Conservation (phyloP, 2,888 invertebrate species). For the Synanthedon tipuliformis region DNA sequence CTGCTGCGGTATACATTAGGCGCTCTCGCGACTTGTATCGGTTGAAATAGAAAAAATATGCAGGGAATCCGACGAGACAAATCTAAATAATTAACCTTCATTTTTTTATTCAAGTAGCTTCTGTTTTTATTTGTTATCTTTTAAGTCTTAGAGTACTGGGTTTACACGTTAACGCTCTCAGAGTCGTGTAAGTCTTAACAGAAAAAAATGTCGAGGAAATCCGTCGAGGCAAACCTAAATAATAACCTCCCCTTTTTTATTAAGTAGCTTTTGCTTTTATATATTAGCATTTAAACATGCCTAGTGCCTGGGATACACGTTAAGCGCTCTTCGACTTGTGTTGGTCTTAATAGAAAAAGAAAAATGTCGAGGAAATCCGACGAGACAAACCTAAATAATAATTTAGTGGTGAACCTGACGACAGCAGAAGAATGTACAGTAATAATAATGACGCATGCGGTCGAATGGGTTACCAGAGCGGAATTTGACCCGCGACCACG, state of each 20-base stretch:
- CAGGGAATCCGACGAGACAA: not conserved
- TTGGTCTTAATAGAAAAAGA: too few species aligned
- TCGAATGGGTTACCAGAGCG: conserved; percentile 3
- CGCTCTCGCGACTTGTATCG: too few species aligned
- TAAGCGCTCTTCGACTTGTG: too few species aligned
- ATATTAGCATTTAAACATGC: too few species aligned
- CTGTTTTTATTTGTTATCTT: too few species aligned
- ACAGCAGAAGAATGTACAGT: not conserved
- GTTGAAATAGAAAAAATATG: not conserved
- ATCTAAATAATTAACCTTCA: not conserved
- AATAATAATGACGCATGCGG: conserved; percentile 2
- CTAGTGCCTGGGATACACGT: too few species aligned
- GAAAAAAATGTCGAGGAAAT: not conserved
- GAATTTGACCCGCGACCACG: conserved; percentile 8
- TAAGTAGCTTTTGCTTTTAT: too few species aligned
- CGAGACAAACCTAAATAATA: not conserved
- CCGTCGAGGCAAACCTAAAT: not conserved
- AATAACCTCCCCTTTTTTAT: not conserved
- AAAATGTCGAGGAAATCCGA: not conserved
- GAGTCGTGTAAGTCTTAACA: too few species aligned
- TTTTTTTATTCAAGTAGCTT: too few species aligned
- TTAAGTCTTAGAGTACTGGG: too few species aligned
- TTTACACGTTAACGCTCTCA: too few species aligned
- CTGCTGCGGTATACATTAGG: too few species aligned
- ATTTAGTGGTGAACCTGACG: not conserved